Evolutionary conservation across 2,113 vertebrate genomes (phyloP), one percentile per base, ranked within the genome.

Genomic region (Alaudala cheleensis): DNA sequence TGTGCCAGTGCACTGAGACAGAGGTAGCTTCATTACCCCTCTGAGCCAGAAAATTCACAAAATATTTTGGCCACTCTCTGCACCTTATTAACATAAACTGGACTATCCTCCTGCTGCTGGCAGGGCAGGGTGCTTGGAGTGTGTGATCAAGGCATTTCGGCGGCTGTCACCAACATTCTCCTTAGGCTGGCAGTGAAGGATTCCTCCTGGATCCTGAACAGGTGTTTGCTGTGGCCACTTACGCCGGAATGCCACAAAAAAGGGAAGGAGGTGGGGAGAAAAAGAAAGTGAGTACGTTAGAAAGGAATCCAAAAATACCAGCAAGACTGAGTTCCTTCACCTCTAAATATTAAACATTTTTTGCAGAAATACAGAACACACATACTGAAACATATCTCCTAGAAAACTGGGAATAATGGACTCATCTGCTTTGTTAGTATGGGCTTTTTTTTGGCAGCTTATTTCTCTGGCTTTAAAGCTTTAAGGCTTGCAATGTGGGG

Each of bases 51-150:
- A 94, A 90, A 84, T 87, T 92, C 74, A 80, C 37, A 67, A 96
- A 90, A 95, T 84, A 86, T 71, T 90, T 93, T 96, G 94, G 93
- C 92, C 49, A 45, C 65, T 57, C 49, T 96, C 92, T 81, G 71
- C 50, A 92, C 51, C 44, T 92, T 92, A 93, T 96, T 92, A 93
- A 95, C 67, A 78, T 82, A 84, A 93, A 88, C 69, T 90, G 57
- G 80, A 88, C 80, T 92, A 94, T 94, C 64, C 85, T 92, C 73
- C 72, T 10, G 14, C 50, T 54, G 58, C 85, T 94, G 85, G 79
- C 82, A 94, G 76, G 49, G 57, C 37, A 94, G 69, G 44, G 60
- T 60, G 82, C 51, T 92, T 56, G 79, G 65, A 95, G 49, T 1
- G 19, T 81, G 69, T 90, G 94, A 95, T 96, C 92, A 92, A 21